Evolutionary conservation across 2,888 invertebrate species (phyloP).

Genomic region (Gisinianus flammeolus): DNA sequence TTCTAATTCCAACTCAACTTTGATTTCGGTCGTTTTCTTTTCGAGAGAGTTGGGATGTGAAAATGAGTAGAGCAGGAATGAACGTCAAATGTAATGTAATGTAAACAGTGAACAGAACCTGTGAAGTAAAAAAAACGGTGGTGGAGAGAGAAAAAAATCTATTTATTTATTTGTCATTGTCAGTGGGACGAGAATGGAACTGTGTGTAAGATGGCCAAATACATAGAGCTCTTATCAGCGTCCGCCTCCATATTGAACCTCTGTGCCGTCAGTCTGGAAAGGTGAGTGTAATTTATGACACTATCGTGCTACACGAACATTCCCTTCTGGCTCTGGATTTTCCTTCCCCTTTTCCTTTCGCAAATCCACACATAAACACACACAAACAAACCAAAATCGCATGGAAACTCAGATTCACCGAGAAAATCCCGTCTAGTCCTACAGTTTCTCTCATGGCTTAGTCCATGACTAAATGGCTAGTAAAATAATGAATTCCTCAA

Average conservation of each 20-base stretch:
- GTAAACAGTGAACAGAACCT: too few relatives aligned
- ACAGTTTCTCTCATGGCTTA: not conserved
- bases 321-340: not conserved
- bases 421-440: conserved; percentile 19
- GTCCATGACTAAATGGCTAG: not conserved
- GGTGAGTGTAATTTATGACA: conserved; percentile 60
- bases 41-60: too few relatives aligned
- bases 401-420: too few relatives aligned
- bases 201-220: conserved; percentile 64
- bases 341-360: not conserved
- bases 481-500: conserved; percentile 29
- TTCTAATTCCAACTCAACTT: too few relatives aligned
- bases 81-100: not conserved
- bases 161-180: conserved; percentile 32
- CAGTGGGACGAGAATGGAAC: conserved; percentile 63
- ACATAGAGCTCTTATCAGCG: conserved; percentile 64
- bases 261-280: conserved; percentile 65
- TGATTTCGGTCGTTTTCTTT: too few relatives aligned
- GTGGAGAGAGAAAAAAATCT: not conserved
- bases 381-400: not conserved
- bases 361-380: not conserved
- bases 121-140: not conserved
- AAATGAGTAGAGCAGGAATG: too few relatives aligned
- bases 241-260: conserved; percentile 65
- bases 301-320: conserved; percentile 25